Evolutionary conservation across 2,888 invertebrate genomes (phyloP).

Genomic region (Drosophila algonquin): DNA sequence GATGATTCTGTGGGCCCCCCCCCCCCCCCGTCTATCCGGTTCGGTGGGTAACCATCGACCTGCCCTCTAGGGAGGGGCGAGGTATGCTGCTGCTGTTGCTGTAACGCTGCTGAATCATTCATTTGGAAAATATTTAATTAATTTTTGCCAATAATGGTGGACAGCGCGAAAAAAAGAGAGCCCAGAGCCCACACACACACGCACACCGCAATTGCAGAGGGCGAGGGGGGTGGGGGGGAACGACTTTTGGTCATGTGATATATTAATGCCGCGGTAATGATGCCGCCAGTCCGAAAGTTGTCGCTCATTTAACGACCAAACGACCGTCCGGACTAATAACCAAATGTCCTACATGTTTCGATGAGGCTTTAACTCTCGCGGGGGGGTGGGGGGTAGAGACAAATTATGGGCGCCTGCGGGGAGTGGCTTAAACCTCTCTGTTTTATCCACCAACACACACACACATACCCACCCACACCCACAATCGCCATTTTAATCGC

Average conservation of each 20-base stretch:
- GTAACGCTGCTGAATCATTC: slow-evolving; percentile 74
- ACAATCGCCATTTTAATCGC: slow-evolving; percentile 1
- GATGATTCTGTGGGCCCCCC: slow-evolving; percentile 35
- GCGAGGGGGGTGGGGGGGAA: slow-evolving; percentile 4
- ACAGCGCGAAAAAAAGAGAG: slow-evolving; percentile 52
- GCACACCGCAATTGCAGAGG: slow-evolving; percentile 62
- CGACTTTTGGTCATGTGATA: slow-evolving; percentile 74
- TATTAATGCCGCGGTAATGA: slow-evolving; percentile 73
- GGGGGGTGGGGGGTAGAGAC: neutral
- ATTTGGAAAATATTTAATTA: slow-evolving; percentile 83
- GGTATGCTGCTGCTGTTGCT: slow-evolving; percentile 5
- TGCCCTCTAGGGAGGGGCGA: slow-evolving; percentile 14
- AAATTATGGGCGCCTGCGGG: slow-evolving; percentile 6
- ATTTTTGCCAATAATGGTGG: slow-evolving; percentile 81
- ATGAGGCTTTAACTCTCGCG: slow-evolving; percentile 32
- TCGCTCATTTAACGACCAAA: slow-evolving; percentile 64
- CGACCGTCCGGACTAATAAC: slow-evolving; percentile 31
- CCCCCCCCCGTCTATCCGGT: neutral
- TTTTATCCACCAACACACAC: neutral
- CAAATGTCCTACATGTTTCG: slow-evolving; percentile 30
- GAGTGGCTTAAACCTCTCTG: slow-evolving; percentile 18
- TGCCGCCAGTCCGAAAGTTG: slow-evolving; percentile 50
- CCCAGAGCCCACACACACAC: slow-evolving; percentile 13
- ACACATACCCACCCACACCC: neutral
- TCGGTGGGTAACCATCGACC: slow-evolving; percentile 14